phyloP scores from a whole-genome alignment of 1,140 invertebrate genomes.

The Ooceraea biroi region DNA sequence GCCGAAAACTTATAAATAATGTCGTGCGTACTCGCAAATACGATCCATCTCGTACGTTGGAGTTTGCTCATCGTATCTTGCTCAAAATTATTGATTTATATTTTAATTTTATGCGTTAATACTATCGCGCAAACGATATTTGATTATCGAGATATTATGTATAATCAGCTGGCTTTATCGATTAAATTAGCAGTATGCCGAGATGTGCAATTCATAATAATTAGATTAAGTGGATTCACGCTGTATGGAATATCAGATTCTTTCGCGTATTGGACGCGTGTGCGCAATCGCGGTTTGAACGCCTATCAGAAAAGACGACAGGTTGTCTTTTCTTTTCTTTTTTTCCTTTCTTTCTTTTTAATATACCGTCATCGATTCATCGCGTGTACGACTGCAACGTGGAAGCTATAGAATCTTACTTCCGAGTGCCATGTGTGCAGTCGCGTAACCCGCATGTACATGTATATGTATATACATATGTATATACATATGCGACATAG shows the following conservation, averaged over 20 bases:
- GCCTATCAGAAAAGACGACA: too few species aligned
- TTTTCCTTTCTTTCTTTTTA: slow-evolving; percentile 1
- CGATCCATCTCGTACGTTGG: not conserved
- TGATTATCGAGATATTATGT: too few species aligned
- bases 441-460: not conserved
- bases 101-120: slow-evolving; percentile 5
- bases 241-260: slow-evolving; percentile 22
- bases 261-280: slow-evolving; percentile 1
- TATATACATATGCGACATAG: not conserved
- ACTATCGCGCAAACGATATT: not conserved
- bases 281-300: not conserved
- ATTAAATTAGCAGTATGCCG: slow-evolving; percentile 7
- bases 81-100: too few species aligned
- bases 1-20: slow-evolving; percentile 35
- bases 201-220: slow-evolving; percentile 28
- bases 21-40: not conserved
- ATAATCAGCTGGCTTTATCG: too few species aligned
- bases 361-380: slow-evolving; percentile 44
- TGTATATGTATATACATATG: not conserved
- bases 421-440: slow-evolving; percentile 5
- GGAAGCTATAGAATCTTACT: slow-evolving; percentile 33
- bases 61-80: too few species aligned
- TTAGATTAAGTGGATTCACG: slow-evolving; percentile 13
- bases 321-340: not conserved
- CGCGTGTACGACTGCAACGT: slow-evolving; percentile 24